These are phyloP conservation scores for Tethya wilhelma DNA, from an alignment of 37 sponge, comb jelly and placozoan species.

Conservation along the genomic window DNA sequence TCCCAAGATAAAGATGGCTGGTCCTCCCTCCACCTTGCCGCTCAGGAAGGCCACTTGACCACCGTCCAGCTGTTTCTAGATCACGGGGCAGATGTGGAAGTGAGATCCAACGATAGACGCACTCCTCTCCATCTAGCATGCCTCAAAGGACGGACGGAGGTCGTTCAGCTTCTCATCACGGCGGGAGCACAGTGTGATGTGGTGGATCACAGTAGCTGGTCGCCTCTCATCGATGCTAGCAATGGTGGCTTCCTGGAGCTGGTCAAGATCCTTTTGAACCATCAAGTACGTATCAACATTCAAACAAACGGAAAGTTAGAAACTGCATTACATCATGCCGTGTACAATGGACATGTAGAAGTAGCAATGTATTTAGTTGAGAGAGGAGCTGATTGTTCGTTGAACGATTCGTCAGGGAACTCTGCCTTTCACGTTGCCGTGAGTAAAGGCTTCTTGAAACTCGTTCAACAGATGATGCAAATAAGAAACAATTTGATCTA, in stretches of 20 bases:
- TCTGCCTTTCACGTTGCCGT: conserved; percentile 74
- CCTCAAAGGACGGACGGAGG: conserved; percentile 61
- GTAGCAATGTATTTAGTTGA: conserved; percentile 63
- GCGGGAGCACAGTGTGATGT: conserved; percentile 64
- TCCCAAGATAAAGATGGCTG: conserved; percentile 62
- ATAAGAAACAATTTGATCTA: conserved; percentile 46
- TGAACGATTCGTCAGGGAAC: conserved; percentile 46
- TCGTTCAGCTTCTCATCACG: conserved; percentile 62
- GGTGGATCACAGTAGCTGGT: conserved; percentile 67
- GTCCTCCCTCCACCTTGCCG: conserved; percentile 72
- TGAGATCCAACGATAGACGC: conserved; percentile 58
- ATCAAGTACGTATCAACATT: conserved; percentile 61
- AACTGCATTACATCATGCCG: conserved; percentile 73
- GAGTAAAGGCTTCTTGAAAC: conserved; percentile 34
- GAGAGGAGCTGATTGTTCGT: conserved; percentile 32
- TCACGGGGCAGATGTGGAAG: conserved; percentile 59
- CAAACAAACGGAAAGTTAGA: conserved; percentile 56
- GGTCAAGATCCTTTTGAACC: conserved; percentile 77
- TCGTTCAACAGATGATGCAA: conserved; percentile 62
- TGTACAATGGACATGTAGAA: conserved; percentile 55
- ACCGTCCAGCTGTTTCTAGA: conserved; percentile 63
- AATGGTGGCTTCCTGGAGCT: conserved; percentile 77
- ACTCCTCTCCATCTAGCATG: conserved; percentile 76
- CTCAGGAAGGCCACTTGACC: conserved; percentile 49
- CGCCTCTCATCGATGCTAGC: conserved; percentile 78